These are phyloP conservation scores for Anthopleura sola DNA, from an alignment of 64 coral and sea anemone species.

Conservation along the genomic window DNA sequence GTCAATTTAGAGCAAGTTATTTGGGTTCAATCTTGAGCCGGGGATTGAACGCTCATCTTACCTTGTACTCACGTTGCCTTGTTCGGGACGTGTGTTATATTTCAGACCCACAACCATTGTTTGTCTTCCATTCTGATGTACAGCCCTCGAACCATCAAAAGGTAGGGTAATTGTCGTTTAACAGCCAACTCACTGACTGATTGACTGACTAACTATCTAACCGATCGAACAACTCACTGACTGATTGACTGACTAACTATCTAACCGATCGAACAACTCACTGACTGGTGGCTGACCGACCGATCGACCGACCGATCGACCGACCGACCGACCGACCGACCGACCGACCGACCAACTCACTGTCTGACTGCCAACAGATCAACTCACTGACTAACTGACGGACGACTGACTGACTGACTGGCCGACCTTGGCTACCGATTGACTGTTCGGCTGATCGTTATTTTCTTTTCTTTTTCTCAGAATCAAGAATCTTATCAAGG, in stretches of 20 bases:
- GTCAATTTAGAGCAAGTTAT: too few relatives aligned
- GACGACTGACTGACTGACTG: too few relatives aligned
- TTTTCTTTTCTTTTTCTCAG: conserved; percentile 17
- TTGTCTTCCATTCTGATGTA: conserved; percentile 92
- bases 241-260: too few relatives aligned
- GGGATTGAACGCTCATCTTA: background rate
- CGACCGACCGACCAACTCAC: background rate
- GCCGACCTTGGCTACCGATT: background rate
- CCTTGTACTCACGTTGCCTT: conserved; percentile 4
- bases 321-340: background rate
- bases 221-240: background rate
- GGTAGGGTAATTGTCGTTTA: conserved; percentile 40
- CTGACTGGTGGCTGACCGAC: too few relatives aligned
- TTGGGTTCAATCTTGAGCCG: background rate
- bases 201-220: background rate
- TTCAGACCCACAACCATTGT: conserved; percentile 90
- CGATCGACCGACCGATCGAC: too few relatives aligned
- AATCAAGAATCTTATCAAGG: conserved; percentile 91
- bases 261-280: background rate
- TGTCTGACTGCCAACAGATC: too few relatives aligned
- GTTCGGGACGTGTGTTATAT: background rate
- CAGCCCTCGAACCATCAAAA: conserved; percentile 87
- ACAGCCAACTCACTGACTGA: background rate
- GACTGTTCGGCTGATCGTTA: background rate
- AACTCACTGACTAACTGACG: background rate